A percentile compares a stretch with the other conserved stretches of the same genome.
Conservation (phyloP, 2,113 vertebrate genomes). For the Microcebus jonahi region DNA sequence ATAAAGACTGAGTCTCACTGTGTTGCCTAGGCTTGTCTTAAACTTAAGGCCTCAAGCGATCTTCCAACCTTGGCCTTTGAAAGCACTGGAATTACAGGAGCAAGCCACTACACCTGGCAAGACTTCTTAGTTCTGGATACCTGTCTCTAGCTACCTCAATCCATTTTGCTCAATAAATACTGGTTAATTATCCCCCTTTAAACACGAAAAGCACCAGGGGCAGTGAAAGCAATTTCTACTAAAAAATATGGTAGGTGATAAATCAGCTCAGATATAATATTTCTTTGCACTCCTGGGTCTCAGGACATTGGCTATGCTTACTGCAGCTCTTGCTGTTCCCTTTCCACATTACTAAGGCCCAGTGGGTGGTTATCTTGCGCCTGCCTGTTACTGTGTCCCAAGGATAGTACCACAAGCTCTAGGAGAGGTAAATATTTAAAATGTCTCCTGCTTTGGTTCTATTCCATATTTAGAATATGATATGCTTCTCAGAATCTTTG, state of each 20-base stretch:
- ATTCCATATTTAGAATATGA: background rate
- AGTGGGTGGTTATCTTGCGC: background rate
- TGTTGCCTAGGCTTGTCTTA: too few relatives aligned
- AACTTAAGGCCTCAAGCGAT: too few relatives aligned
- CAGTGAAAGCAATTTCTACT: background rate
- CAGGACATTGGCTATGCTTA: background rate
- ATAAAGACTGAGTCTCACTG: too few relatives aligned
- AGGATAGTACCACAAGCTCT: background rate
- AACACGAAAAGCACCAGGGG: constrained; percentile 2
- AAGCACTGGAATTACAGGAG: too few relatives aligned
- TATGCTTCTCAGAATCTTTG: background rate
- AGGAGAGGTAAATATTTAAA: background rate
- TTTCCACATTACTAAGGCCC: background rate
- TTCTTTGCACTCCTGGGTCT: background rate
- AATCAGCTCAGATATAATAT: background rate
- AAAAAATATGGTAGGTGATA: background rate
- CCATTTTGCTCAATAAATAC: background rate
- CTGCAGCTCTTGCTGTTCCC: background rate
- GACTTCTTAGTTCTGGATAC: background rate
- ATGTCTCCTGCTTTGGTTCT: background rate
- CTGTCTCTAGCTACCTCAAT: background rate
- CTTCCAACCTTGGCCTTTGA: too few relatives aligned
- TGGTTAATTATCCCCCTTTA: background rate
- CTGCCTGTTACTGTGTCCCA: background rate
- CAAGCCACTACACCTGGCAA: background rate